A percentile compares a stretch with the other conserved stretches of the same genome.
Evolutionary conservation across 2,797 vertebrate genomes (phyloP).

Genomic region (Hoplostethus atlanticus): DNA sequence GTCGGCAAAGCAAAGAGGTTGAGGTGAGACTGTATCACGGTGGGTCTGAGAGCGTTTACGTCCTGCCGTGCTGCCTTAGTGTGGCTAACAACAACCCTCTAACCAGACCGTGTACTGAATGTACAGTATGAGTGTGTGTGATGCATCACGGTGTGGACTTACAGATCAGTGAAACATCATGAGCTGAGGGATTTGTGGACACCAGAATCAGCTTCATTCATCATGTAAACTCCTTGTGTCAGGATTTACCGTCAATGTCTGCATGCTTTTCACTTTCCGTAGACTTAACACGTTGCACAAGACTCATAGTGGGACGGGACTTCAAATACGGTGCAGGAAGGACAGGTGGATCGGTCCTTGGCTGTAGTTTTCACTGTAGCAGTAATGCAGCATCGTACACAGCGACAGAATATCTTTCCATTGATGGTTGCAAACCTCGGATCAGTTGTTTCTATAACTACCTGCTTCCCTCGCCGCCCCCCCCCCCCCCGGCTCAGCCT

Average conservation of each 20-base stretch:
- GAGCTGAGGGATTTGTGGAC: not conserved
- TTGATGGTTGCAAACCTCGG: constrained; percentile 38
- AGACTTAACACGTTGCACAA: too few relatives aligned
- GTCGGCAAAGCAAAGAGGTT: constrained; percentile 40
- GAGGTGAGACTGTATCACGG: constrained; percentile 54
- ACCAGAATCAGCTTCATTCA: not conserved
- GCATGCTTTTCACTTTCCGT: too few relatives aligned
- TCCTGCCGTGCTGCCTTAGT: constrained; percentile 29
- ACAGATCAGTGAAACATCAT: constrained; percentile 5
- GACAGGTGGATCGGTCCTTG: too few relatives aligned
- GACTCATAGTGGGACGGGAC: too few relatives aligned
- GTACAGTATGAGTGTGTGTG: constrained; percentile 23
- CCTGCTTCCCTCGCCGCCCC: not conserved
- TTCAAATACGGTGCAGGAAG: too few relatives aligned
- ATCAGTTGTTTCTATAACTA: constrained; percentile 19
- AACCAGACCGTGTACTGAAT: constrained; percentile 5
- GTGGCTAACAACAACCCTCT: constrained; percentile 24
- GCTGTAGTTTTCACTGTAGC: too few relatives aligned
- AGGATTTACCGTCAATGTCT: not conserved
- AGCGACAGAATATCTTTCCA: constrained; percentile 30
- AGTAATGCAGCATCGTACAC: not conserved
- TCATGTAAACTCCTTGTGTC: not conserved
- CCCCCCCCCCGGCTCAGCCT: not conserved
- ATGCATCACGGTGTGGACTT: constrained; percentile 19
- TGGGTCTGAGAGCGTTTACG: constrained; percentile 4